Percentiles rank a stretch among this genome's conserved stretches.
Evolutionary conservation across 2,113 vertebrate species (phyloP).

Genomic region (Marmota flaviventris): DNA sequence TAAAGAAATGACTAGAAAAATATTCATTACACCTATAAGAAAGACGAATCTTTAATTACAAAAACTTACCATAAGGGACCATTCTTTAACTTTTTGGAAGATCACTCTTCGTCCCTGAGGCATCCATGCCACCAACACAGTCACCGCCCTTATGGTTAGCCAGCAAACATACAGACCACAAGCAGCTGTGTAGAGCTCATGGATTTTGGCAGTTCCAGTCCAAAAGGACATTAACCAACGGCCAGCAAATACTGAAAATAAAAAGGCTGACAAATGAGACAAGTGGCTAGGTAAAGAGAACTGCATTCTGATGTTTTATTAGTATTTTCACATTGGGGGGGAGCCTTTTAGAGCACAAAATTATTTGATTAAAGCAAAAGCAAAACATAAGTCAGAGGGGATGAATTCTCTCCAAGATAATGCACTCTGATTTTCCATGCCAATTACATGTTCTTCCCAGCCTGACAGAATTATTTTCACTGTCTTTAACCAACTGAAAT

Average conservation of each 20-base stretch:
- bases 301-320: conserved; percentile 19
- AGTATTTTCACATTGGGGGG: background rate
- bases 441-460: background rate
- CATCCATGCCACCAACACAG: conserved; percentile 98
- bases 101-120: conserved; percentile 98
- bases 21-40: background rate
- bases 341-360: background rate
- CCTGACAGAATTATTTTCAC: background rate
- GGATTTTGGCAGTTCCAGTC: conserved; percentile 98
- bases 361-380: background rate
- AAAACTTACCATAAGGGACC: conserved; percentile 96
- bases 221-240: conserved; percentile 99
- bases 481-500: conserved; percentile 27
- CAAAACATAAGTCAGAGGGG: background rate
- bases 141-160: conserved; percentile 96
- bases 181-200: conserved; percentile 98
- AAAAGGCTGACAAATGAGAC: conserved; percentile 78
- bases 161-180: conserved; percentile 99
- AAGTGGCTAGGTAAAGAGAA: background rate
- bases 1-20: background rate
- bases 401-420: background rate
- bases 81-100: conserved; percentile 97
- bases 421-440: background rate
- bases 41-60: background rate
- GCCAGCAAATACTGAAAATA: conserved; percentile 95